These are phyloP conservation scores for Mylabris phalerata DNA, from an alignment of 1,140 invertebrate species.

Conservation along the genomic window DNA sequence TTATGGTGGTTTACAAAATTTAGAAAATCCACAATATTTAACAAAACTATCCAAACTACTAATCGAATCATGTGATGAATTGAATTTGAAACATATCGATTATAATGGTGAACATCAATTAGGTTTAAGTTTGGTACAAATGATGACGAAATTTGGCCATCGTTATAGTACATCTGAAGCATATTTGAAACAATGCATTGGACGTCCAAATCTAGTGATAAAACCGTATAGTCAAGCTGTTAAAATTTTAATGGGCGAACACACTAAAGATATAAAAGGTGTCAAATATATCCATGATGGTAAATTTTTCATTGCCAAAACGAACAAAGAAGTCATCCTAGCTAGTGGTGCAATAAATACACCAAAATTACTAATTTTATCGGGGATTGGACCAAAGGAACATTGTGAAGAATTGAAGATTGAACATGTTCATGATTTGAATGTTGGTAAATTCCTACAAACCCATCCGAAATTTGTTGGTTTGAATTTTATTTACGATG, in stretches of 20 bases:
- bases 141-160: constrained; percentile 49
- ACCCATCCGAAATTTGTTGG: constrained; percentile 51
- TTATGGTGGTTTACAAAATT: constrained; percentile 8
- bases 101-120: constrained; percentile 57
- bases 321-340: constrained; percentile 58
- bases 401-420: constrained; percentile 56
- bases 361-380: constrained; percentile 70
- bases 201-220: constrained; percentile 59
- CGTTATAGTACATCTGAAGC: constrained; percentile 50
- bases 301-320: constrained; percentile 43
- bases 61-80: constrained; percentile 53
- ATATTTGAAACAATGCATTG: constrained; percentile 47
- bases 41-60: constrained; percentile 33
- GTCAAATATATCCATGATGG: constrained; percentile 51
- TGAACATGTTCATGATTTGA: constrained; percentile 44
- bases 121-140: constrained; percentile 60
- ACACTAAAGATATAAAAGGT: constrained; percentile 52
- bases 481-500: constrained; percentile 42
- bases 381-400: constrained; percentile 64
- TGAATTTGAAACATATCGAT: constrained; percentile 49
- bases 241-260: constrained; percentile 54
- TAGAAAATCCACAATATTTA: constrained; percentile 12
- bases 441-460: constrained; percentile 50
- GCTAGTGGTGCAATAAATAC: constrained; percentile 70
- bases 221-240: constrained; percentile 49